phyloP scores from a whole-genome alignment of 2,888 invertebrate species.

The Neoaliturus tenellus region DNA sequence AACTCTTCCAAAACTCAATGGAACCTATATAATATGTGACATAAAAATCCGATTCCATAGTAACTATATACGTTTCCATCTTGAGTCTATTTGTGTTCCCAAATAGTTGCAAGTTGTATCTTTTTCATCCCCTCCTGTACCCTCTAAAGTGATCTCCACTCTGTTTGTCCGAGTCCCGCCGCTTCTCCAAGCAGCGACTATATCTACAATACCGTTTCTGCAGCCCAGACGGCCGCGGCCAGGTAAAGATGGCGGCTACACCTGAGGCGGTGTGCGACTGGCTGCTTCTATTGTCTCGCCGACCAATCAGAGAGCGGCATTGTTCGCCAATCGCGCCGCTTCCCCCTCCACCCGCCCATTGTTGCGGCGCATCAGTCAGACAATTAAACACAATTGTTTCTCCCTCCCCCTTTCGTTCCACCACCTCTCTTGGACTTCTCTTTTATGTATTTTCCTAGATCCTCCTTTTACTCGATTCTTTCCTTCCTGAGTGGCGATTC shows the following conservation, averaged over 20 bases:
- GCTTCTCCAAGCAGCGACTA: no score
- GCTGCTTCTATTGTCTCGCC: slow-evolving; percentile 39
- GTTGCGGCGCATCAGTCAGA: slow-evolving; percentile 28
- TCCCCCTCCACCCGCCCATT: slow-evolving; percentile 20
- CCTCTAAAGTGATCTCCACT: no score
- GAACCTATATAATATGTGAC: no score
- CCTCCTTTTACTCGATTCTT: neutral
- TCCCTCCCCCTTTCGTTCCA: neutral
- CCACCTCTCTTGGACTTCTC: neutral
- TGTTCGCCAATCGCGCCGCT: slow-evolving; percentile 21
- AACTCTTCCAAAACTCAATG: no score
- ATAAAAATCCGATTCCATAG: no score
- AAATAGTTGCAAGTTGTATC: no score
- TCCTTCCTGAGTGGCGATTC: neutral
- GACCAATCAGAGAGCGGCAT: slow-evolving; percentile 36
- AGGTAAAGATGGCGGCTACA: slow-evolving; percentile 11
- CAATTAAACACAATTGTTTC: slow-evolving; percentile 47
- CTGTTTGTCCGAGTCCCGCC: no score
- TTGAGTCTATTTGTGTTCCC: no score
- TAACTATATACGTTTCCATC: no score
- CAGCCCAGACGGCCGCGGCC: neutral
- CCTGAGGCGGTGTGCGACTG: slow-evolving; percentile 9
- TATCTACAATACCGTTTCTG: no score
- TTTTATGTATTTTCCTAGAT: neutral
- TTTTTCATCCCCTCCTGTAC: no score